Base-by-base conservation (phyloP, 2,797 vertebrate genomes). In the Kryptopterus vitreolus region DNA sequence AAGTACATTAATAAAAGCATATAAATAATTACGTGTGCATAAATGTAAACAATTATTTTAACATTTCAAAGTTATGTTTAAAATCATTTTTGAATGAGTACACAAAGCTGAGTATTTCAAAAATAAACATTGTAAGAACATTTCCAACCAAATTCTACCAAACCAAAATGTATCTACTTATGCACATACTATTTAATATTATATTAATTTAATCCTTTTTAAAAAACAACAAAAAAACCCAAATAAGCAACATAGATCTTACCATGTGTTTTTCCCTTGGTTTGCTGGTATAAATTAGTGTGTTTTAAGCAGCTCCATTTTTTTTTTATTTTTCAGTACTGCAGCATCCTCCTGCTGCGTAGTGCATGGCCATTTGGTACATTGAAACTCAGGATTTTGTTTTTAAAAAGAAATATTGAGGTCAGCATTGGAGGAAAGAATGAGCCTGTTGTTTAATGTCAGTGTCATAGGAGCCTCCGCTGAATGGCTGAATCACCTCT, bases 341-440 rank as follows among this genome's bases (percentile, higher is more conserved):
- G 68, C 62, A 78, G 20, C 61, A 55, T 24, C 76, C 86, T 82
- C 62, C 86, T 65, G 89, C 84, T 79, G 89, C 82, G 80, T 78
- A 76, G 87, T 86, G 84, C 82, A 74, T 83, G 78, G 80, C 82
- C 85, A 83, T 92, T 93, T 90, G 90, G 89, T 89, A 92, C 91
- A 94, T 93, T 93, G 92, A 92, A 94, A 93, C 92, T 92, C 90
- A 89, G 93, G 89, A 91, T 92, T 94, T 93, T 93, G 88, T 87
- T 90, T 89, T 91, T 89, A 94, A 92, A 95, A 94, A 94, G 92
- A 94, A 92, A 94, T 90, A 93, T 92, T 93, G 92, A 93, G 93
- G 92, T 94, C 94, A 94, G 93, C 94, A 94, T 87, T 50, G 87
- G 88, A 88, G 88, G 86, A 91, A 90, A 93, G 93, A 95, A 95